Evolutionary conservation across 2,888 invertebrate genomes (phyloP).

Genomic region (Julus scanicus): DNA sequence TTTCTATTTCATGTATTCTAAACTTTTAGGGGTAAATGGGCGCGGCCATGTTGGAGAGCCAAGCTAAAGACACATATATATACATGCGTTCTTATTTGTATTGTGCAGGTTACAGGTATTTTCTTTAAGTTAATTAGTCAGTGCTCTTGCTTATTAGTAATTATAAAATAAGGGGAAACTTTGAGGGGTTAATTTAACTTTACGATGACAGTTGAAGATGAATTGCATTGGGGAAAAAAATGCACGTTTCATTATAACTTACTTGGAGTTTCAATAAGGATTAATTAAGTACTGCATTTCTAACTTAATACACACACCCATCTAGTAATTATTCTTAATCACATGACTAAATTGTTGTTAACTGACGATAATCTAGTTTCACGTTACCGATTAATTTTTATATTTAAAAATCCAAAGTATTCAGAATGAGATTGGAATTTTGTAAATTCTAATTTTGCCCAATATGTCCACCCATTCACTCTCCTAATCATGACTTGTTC

Average conservation of each 20-base stretch:
- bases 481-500: background rate
- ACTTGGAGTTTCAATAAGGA: background rate
- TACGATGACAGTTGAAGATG: constrained; percentile 16
- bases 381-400: too few relatives aligned
- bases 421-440: too few relatives aligned
- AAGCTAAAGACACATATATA: too few relatives aligned
- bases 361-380: too few relatives aligned
- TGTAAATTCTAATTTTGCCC: too few relatives aligned
- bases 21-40: too few relatives aligned
- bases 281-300: background rate
- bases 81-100: too few relatives aligned
- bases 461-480: background rate
- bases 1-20: too few relatives aligned
- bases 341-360: background rate
- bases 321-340: background rate
- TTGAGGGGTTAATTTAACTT: constrained; percentile 44
- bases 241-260: background rate
- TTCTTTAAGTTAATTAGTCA: background rate
- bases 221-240: background rate
- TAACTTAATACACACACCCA: background rate
- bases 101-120: background rate
- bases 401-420: too few relatives aligned
- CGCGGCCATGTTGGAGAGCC: too few relatives aligned
- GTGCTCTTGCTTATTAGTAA: background rate
- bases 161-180: background rate